A percentile compares a stretch with the other conserved stretches of the same genome.
Conservation (phyloP, 2,888 invertebrate genomes). For the Catotricha subobsoleta region DNA sequence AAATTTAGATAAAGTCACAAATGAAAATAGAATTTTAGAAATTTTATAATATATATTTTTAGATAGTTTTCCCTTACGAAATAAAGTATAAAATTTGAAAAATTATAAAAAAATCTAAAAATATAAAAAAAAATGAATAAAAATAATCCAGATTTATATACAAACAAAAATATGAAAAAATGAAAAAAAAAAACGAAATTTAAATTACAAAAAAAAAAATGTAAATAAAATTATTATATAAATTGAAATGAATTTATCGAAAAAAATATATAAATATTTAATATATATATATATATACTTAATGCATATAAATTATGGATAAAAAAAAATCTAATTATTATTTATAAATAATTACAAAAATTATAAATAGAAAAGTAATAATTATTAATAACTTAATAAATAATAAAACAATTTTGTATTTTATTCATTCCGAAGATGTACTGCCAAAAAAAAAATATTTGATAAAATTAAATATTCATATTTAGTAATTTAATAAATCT, state of each 20-base stretch:
- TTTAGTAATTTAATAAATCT: conserved; percentile 7
- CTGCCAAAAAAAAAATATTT: background rate
- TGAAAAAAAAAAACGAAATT: conserved; percentile 6
- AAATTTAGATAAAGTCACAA: background rate
- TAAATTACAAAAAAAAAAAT: conserved; percentile 1
- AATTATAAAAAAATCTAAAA: background rate
- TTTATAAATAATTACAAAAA: background rate
- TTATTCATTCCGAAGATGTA: background rate
- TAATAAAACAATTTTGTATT: background rate
- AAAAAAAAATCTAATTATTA: background rate
- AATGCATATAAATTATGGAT: background rate
- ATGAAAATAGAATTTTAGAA: conserved; percentile 7
- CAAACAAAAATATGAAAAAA: background rate
- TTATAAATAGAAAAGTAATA: background rate
- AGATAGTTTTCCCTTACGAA: conserved; percentile 5
- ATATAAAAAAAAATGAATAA: background rate
- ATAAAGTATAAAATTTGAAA: conserved; percentile 2
- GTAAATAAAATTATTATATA: too few species aligned
- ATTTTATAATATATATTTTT: conserved; percentile 7
- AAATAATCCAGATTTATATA: too few species aligned
- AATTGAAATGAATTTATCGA: too few species aligned
- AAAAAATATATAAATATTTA: conserved; percentile 3
- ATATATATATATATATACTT: conserved; percentile 7
- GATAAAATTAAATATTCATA: conserved; percentile 5
- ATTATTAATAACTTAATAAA: background rate